These are phyloP conservation scores for Elaphurus davidianus DNA, from an alignment of 2,113 vertebrate genomes.

Conservation along the genomic window DNA sequence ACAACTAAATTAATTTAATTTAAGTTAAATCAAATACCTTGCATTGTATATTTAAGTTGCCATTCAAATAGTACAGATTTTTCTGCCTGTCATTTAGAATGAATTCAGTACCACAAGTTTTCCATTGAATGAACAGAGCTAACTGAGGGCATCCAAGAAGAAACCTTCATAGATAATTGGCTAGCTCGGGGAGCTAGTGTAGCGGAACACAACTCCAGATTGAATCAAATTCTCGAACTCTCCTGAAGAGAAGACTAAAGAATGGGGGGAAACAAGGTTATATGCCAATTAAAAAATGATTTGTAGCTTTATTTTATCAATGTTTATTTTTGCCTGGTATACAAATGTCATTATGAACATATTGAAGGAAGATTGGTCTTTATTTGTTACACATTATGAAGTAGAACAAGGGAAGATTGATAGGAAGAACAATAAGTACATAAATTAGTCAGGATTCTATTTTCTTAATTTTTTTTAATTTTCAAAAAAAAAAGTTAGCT, in stretches of 20 bases:
- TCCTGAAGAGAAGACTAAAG: conserved; percentile 24
- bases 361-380: neutral
- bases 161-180: conserved; percentile 75
- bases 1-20: conserved; percentile 47
- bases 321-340: neutral
- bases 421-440: neutral
- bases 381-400: neutral
- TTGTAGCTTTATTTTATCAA: neutral
- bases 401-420: neutral
- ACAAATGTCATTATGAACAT: neutral
- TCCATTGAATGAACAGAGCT: conserved; percentile 68
- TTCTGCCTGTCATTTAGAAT: conserved; percentile 69
- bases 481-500: neutral
- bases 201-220: conserved; percentile 66
- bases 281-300: neutral
- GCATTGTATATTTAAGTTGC: conserved; percentile 54
- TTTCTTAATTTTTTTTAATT: neutral
- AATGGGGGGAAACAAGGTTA: neutral
- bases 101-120: conserved; percentile 68
- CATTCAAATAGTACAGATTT: conserved; percentile 60
- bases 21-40: conserved; percentile 46
- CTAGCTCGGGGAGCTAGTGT: conserved; percentile 28
- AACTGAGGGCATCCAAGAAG: conserved; percentile 76
- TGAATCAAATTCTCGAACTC: conserved; percentile 57
- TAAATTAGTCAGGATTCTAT: neutral